Evolutionary conservation across 2,888 invertebrate species (phyloP), one percentile per base, ranked within the genome.

Genomic region (Bombylius discolor): DNA sequence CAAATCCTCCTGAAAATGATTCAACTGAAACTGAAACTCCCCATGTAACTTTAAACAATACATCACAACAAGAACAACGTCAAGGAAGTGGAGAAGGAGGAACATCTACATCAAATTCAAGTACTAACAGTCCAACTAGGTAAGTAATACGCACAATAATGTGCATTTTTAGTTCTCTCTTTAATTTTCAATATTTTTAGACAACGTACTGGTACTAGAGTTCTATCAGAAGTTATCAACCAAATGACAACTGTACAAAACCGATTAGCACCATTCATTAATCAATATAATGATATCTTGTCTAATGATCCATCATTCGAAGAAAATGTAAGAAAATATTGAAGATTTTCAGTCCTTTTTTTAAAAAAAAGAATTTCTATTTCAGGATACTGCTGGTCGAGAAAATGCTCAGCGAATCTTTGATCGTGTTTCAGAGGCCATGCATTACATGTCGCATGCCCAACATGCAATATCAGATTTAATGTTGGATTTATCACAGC

Each of bases 401-500:
- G 74, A 77, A 49, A 75, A 77, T 60, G 78, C 79, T 5, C 89
- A 90, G 69, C 79, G 81, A 13, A 75, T 84, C 47, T 83, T 85
- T 60, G 85, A 87, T 66, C 77, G 85, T 53, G 84, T 90, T 0
- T 84, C 88, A 0, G 88, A 89, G 69, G 79, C 87, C 33, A 77
- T 93, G 67, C 96, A 96, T 70, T 86, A 83, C 62, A 77, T 95
- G 64, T 83, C 91, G 4, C 96, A 96, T 68, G 87, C 89, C 3
- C 89, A 88, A 71, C 96, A 96, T 68, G 85, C 88, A 1, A 77
- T 92, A 50, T 93, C 93, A 65, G 95, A 96, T 69, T 80, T 95
- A 51, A 85, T 84, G 70, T 79, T 89, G 50, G 82, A 88, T 65
- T 79, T 87, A 59, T 77, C 79, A 39, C 79, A 80, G 62, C 76